Base-by-base conservation (phyloP, 2,888 invertebrate genomes). In the Beris chalybata region DNA sequence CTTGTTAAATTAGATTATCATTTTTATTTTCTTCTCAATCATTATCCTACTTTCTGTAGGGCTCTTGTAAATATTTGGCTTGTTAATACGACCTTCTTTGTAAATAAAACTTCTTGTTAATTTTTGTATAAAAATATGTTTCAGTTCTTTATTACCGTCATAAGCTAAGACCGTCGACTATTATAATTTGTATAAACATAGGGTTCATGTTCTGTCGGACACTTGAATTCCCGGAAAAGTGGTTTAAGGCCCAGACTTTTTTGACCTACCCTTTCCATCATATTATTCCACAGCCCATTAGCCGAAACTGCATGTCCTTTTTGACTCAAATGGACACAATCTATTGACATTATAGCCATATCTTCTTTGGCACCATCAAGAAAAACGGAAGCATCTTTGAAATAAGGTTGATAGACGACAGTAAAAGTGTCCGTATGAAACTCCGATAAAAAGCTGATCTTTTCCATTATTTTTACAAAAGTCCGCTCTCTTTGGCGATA, bases 201-300 rank as follows among this genome's bases (percentile, higher is more conserved):
- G 0, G 85, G 85, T 53, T 72, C 72, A 13, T 79, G 72, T 63
- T 74, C 63, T 0, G 81, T 80, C 3, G 85, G 85, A 70, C 85
- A 85, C 4, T 75, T 52, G 67, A 85, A 81, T 59, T 71, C 74
- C 44, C 75, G 67, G 64, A 81, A 80, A 13, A 76, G 47, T 30
- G 73, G 70, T 2, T 67, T 61, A 77, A 81, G 80, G 22, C 73
- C 72, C 4, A 69, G 64, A 4, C 76, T 72, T 73, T 85, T 85
- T n/a, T 74, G 70, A 1, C 81, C 82, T 6, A 80, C 77, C n/a
- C 83, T 82, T 73, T 84, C 78, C 71, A 86, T 65, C 74, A 85
- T 76, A 69, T 83, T 85, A 71, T 84, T 85, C 85, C 85, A 85
- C 4, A 85, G 68, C 13, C 80, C 78, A 69, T 82, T 83, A 1